Percentiles rank a stretch among this genome's conserved stretches.
Evolutionary conservation across 2,888 invertebrate genomes (phyloP).

Genomic region (Aphidoletes aphidimyza): DNA sequence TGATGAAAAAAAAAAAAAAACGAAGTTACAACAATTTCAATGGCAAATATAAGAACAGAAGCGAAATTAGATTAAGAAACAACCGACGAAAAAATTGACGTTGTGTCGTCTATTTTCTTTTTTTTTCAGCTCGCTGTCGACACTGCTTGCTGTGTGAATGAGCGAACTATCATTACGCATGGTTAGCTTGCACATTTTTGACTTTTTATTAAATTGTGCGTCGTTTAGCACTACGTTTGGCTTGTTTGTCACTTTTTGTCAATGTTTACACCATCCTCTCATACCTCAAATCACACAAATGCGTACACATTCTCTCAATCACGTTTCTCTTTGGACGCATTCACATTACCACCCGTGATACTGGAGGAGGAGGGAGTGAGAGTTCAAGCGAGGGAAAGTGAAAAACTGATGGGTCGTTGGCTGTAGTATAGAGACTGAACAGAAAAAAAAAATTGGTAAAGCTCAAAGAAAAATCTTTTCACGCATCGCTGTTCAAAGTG

Average conservation of each 20-base stretch:
- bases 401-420: neutral
- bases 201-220: slow-evolving; percentile 33
- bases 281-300: neutral
- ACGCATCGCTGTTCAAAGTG: slow-evolving; percentile 41
- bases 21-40: neutral
- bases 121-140: neutral
- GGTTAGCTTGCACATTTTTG: slow-evolving; percentile 26
- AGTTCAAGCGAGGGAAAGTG: slow-evolving; percentile 17
- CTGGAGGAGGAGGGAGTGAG: neutral
- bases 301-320: neutral
- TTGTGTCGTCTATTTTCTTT: no score
- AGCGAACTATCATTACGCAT: slow-evolving; percentile 15
- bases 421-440: neutral
- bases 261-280: neutral
- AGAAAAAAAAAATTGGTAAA: neutral
- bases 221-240: slow-evolving; percentile 39
- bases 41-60: neutral
- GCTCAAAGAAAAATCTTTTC: slow-evolving; percentile 37
- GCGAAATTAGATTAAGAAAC: slow-evolving; percentile 39
- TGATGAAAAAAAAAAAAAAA: neutral
- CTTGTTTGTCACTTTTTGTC: slow-evolving; percentile 44
- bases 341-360: neutral
- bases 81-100: no score
- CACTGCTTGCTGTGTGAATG: neutral
- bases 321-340: neutral